Evolutionary conservation across 2,113 vertebrate species (phyloP), one percentile per base, ranked within the genome.

Genomic region (Holacanthus passer): DNA sequence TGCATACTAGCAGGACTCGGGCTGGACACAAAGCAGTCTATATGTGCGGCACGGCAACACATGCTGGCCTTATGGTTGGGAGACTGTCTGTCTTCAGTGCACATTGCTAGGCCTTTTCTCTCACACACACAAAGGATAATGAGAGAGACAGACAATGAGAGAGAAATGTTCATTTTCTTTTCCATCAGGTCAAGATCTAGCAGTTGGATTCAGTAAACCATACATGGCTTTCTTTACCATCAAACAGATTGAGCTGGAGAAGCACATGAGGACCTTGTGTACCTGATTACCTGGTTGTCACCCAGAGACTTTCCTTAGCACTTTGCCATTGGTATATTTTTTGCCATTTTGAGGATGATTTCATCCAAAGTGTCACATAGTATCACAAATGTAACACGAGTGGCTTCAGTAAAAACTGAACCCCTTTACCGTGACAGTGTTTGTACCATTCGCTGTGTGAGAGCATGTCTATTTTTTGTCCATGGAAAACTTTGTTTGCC

Each of bases 161-260:
- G 55, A 77, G 35, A 62, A 72, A 77, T 22, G 45, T 47, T 73
- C 55, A 48, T 79, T 88, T 82, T 77, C 48, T 24, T 66, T 74
- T 68, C 88, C 83, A 91, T 92, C 87, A 91, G 88, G 81, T 84
- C 72, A 73, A 77, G 63, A 88, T 90, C 77, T 78, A 77, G 83
- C 87, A 91, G 79, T 87, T 81, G 81, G 53, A 73, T 77, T 73
- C 60, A 67, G 83, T 85, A 77, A 88, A 88, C 82, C 79, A 85
- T 48, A 52, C 64, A 84, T 11, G 45, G 37, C 68, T 52, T 50
- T 73, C 67, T 71, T 82, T 77, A 50, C 70, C 60, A 39, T 83
- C 37, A 82, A 50, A 72, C 41, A 47, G 39, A 24, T 80, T 37
- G 37, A 59, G 39, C 62, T 66, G 41, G 56, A 82, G 39, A 81